Conservation (phyloP, 2,888 invertebrate genomes). For the Acanthopleura granulata region DNA sequence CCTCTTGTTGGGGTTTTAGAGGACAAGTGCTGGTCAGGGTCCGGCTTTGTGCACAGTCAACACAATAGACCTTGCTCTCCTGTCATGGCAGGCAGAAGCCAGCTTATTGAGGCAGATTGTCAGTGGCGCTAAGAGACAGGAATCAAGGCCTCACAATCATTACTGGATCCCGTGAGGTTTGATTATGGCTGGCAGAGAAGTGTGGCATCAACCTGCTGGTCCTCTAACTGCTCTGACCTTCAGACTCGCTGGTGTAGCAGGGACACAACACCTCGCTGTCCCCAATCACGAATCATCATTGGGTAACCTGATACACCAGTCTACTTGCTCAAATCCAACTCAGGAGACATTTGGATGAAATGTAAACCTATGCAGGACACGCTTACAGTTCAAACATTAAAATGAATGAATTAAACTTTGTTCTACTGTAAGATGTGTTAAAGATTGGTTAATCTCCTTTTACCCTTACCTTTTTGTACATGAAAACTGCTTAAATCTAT, state of each 20-base stretch:
- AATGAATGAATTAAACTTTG: too few relatives aligned
- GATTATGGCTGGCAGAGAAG: background rate
- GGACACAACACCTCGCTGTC: background rate
- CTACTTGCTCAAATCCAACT: too few relatives aligned
- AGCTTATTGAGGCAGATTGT: background rate
- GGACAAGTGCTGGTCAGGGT: too few relatives aligned
- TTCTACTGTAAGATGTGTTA: too few relatives aligned
- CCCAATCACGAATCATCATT: background rate
- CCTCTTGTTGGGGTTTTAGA: too few relatives aligned
- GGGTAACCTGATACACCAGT: too few relatives aligned
- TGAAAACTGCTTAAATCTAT: too few relatives aligned
- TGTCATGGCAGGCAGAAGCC: background rate
- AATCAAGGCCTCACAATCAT: constrained; percentile 6
- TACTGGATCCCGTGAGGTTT: constrained; percentile 11
- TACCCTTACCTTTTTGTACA: too few relatives aligned
- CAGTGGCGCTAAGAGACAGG: background rate
- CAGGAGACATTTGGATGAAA: too few relatives aligned
- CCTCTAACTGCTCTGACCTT: background rate
- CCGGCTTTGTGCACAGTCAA: background rate
- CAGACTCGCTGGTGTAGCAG: background rate
- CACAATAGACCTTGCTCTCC: background rate
- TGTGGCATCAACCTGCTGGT: background rate
- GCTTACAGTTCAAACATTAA: too few relatives aligned
- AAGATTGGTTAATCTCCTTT: too few relatives aligned
- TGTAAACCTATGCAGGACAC: too few relatives aligned